phyloP scores from a whole-genome alignment of 2,888 invertebrate genomes.

The Lasioglossum lativentre region DNA sequence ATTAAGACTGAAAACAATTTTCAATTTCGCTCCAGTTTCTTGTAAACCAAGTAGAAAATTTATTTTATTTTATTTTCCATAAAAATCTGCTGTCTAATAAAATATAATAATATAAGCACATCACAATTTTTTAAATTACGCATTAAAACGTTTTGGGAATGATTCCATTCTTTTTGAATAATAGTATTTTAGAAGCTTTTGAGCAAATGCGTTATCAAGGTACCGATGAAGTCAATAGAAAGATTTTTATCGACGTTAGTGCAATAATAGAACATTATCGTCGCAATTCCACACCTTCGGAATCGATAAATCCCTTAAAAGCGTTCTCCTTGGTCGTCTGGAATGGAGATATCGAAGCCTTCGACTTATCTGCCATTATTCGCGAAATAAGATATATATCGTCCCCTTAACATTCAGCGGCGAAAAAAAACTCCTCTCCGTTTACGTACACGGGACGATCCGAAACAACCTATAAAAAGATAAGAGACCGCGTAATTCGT shows the following conservation, averaged over 20 bases:
- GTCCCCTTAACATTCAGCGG: slow-evolving; percentile 17
- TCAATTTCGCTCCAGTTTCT: too few relatives aligned
- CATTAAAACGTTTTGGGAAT: not conserved
- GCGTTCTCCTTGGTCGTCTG: not conserved
- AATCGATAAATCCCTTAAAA: not conserved
- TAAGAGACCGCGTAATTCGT: slow-evolving; percentile 35
- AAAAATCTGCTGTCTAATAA: too few relatives aligned
- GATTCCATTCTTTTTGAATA: too few relatives aligned
- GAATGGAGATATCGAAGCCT: slow-evolving; percentile 5
- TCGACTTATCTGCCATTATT: not conserved
- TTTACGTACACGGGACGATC: slow-evolving; percentile 24
- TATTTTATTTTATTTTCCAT: too few relatives aligned
- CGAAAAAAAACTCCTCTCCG: slow-evolving; percentile 25
- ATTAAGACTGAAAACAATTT: too few relatives aligned
- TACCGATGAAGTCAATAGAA: too few relatives aligned
- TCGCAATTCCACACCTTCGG: not conserved
- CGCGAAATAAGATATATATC: slow-evolving; percentile 1
- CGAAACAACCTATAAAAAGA: slow-evolving; percentile 42
- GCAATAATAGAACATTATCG: too few relatives aligned
- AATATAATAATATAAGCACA: too few relatives aligned
- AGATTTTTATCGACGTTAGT: too few relatives aligned
- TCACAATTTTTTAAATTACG: not conserved
- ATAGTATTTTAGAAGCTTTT: too few relatives aligned
- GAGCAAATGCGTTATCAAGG: too few relatives aligned
- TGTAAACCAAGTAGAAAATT: too few relatives aligned